These are phyloP conservation scores for Alectura lathami DNA, from an alignment of 2,113 vertebrate genomes.

Conservation along the genomic window DNA sequence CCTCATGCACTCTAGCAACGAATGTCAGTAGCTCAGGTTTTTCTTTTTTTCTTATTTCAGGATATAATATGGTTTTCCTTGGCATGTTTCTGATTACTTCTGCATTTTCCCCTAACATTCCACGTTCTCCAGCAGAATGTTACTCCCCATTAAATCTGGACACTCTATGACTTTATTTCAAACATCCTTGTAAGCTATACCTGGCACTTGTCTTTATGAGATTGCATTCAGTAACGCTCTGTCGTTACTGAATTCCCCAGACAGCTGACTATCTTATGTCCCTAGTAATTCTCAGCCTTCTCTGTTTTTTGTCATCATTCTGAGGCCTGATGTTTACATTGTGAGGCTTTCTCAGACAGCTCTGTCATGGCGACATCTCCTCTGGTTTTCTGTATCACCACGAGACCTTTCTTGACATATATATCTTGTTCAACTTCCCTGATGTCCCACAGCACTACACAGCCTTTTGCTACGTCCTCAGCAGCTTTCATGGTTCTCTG, in stretches of 20 bases:
- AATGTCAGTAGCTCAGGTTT: neutral
- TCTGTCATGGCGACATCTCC: neutral
- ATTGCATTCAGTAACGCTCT: neutral
- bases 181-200: neutral
- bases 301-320: neutral
- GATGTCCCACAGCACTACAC: conserved; percentile 1
- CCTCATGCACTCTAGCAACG: conserved; percentile 16
- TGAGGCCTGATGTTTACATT: neutral
- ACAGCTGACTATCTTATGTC: neutral
- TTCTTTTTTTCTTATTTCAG: neutral
- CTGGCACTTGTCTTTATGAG: neutral
- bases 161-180: neutral
- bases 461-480: conserved; percentile 30
- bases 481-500: conserved; percentile 41
- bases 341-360: conserved; percentile 3
- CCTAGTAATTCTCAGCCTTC: neutral
- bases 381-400: neutral
- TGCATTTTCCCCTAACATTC: neutral
- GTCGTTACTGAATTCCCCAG: neutral
- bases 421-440: conserved; percentile 2
- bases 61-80: neutral
- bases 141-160: neutral
- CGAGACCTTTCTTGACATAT: neutral
- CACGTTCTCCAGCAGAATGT: neutral
- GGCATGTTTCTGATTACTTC: neutral